Evolutionary conservation across 2,797 vertebrate species (phyloP), one percentile per base, ranked within the genome.

Genomic region (Molothrus ater): DNA sequence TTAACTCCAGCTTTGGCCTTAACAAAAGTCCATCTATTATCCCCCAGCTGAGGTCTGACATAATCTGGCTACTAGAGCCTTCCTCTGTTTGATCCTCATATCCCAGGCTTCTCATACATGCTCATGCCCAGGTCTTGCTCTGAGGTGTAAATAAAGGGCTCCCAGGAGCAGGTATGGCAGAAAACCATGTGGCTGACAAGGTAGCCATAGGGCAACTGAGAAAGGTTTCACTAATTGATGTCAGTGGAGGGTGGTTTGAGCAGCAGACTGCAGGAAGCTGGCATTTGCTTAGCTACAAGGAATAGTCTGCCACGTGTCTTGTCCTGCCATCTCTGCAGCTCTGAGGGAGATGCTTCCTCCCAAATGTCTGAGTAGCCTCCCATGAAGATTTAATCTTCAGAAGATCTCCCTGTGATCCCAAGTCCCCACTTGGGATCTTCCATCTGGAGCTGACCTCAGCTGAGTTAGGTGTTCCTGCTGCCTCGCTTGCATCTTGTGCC

Each of bases 401-500:
- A 78, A 68, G 45, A 69, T 48, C 34, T 79, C 7, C 18, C n/a
- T n/a, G 1, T 17, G 50, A 70, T 56, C 48, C n/a, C 43, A 43
- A 43, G 18, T 43, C 18, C 43, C 43, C 25, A 59, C 2, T 12
- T 42, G 40, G 40, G 40, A 42, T 74, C 61, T 68, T 61, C 36
- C 19, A 6, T 29, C 53, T 83, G 65, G 63, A 84, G 70, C 57
- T 48, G 51, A 59, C 32, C 25, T 78, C 48, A 78, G 19, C 28
- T 53, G n/a, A 71, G 32, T 43, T 21, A 22, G 54, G 19, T 38
- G 28, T 68, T 89, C 43, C 59, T n/a, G 8, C 66, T 69, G 17
- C 80, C 65, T 83, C 31, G 2, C 18, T 6, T 36, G 14, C 10
- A 10, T 47, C 36, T n/a, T 61, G 45, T 0, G 0, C 48, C n/a